phyloP scores from a whole-genome alignment of 1,140 invertebrate species.

The Episyrphus balteatus region DNA sequence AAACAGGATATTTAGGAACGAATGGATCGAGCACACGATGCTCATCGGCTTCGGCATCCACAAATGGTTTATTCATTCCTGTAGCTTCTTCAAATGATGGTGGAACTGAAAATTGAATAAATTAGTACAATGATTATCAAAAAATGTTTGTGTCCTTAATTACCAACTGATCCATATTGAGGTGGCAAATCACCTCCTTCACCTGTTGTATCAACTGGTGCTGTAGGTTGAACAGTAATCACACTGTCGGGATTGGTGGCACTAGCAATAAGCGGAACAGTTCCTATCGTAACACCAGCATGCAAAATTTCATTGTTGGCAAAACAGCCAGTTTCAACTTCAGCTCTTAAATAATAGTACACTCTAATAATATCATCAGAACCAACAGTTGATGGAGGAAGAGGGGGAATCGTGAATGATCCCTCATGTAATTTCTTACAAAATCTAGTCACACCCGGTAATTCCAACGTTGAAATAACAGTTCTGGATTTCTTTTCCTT shows the following conservation, averaged over 20 bases:
- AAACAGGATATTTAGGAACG: conserved; percentile 28
- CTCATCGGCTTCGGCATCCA: conserved; percentile 20
- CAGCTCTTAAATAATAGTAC: not conserved
- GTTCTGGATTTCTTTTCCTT: too few relatives aligned
- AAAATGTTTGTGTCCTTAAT: not conserved
- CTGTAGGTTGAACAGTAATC: not conserved
- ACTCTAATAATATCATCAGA: not conserved
- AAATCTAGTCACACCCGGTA: too few relatives aligned
- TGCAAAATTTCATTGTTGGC: not conserved
- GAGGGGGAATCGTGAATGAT: not conserved
- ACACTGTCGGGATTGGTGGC: not conserved
- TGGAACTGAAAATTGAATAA: conserved; percentile 11
- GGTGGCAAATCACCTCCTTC: too few relatives aligned
- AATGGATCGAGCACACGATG: conserved; percentile 26
- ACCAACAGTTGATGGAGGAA: not conserved
- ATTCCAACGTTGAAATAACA: too few relatives aligned
- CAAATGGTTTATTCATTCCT: conserved; percentile 14
- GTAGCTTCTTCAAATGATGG: conserved; percentile 28
- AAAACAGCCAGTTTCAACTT: not conserved
- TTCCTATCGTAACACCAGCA: not conserved
- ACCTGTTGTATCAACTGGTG: not conserved
- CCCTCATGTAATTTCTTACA: not conserved
- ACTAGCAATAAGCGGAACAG: not conserved
- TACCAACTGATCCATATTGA: too few relatives aligned
- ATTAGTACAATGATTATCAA: not conserved